These are phyloP conservation scores for Drosophila flavopinicola DNA, from an alignment of 2,888 invertebrate species.

Conservation along the genomic window DNA sequence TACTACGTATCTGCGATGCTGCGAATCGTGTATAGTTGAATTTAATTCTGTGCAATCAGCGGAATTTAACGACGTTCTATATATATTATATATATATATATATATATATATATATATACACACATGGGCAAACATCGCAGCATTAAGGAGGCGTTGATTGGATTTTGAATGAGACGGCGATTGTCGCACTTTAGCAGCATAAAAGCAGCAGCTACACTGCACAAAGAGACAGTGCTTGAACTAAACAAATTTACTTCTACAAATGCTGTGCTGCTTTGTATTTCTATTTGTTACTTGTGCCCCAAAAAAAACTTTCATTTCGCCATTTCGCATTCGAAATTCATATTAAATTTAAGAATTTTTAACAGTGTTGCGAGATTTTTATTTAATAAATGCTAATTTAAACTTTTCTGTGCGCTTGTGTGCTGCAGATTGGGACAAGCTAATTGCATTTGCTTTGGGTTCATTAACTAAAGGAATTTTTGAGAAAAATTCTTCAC, in stretches of 20 bases:
- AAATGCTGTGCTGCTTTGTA: too few relatives aligned
- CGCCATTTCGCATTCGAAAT: too few relatives aligned
- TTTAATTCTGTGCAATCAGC: constrained; percentile 75
- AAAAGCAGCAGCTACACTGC: constrained; percentile 30
- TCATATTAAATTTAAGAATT: not conserved
- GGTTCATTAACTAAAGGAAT: constrained; percentile 17
- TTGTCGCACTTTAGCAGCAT: constrained; percentile 30
- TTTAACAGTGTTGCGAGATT: constrained; percentile 1
- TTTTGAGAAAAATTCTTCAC: constrained; percentile 13
- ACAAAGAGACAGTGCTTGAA: constrained; percentile 4
- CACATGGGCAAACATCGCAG: constrained; percentile 34
- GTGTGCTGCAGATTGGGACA: not conserved
- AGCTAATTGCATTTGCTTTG: constrained; percentile 12
- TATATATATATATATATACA: constrained; percentile 2
- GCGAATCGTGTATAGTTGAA: constrained; percentile 53
- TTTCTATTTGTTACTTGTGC: too few relatives aligned
- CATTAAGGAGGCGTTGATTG: constrained; percentile 64
- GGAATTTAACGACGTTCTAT: constrained; percentile 46
- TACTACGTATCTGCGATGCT: constrained; percentile 29
- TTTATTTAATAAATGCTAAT: constrained; percentile 34
- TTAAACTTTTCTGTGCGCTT: constrained; percentile 10
- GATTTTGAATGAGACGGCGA: constrained; percentile 60
- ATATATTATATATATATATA: constrained; percentile 19
- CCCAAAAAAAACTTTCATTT: too few relatives aligned
- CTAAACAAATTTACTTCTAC: too few relatives aligned